Evolutionary conservation across 2,113 vertebrate genomes (phyloP).

Genomic region (Scatophagus argus): DNA sequence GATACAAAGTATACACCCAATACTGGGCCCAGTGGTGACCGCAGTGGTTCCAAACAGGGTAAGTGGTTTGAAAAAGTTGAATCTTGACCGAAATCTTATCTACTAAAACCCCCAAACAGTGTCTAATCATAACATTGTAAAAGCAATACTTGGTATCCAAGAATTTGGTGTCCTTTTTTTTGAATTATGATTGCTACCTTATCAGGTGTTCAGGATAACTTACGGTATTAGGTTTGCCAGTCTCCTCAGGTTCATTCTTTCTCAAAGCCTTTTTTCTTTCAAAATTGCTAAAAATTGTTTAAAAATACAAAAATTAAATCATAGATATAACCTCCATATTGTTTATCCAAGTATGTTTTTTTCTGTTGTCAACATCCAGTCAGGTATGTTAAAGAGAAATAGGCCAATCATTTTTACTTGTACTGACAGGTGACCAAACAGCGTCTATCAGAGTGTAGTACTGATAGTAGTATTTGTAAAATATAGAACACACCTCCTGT

Average conservation of each 20-base stretch:
- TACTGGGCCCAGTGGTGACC: constrained; percentile 94
- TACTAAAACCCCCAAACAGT: too few relatives aligned
- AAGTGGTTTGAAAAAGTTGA: constrained; percentile 8
- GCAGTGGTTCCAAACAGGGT: constrained; percentile 96
- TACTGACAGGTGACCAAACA: too few relatives aligned
- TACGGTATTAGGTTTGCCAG: too few relatives aligned
- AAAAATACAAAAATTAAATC: neutral
- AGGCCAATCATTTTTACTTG: neutral
- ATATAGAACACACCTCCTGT: neutral
- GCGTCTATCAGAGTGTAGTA: too few relatives aligned
- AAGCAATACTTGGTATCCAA: too few relatives aligned
- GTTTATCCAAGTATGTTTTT: neutral
- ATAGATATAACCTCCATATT: neutral
- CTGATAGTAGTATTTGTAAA: neutral
- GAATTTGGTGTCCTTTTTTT: too few relatives aligned
- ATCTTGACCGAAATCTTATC: neutral
- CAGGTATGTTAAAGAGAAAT: neutral
- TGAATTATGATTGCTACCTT: neutral
- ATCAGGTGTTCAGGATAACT: neutral
- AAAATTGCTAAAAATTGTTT: too few relatives aligned
- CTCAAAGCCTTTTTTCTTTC: neutral
- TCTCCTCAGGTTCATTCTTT: neutral
- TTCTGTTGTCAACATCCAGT: neutral
- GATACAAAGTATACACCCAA: constrained; percentile 98
- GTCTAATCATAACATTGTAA: too few relatives aligned